A percentile compares a stretch with the other conserved stretches of the same genome.
Evolutionary conservation across 2,797 vertebrate genomes (phyloP).

Genomic region (Anguilla marmorata): DNA sequence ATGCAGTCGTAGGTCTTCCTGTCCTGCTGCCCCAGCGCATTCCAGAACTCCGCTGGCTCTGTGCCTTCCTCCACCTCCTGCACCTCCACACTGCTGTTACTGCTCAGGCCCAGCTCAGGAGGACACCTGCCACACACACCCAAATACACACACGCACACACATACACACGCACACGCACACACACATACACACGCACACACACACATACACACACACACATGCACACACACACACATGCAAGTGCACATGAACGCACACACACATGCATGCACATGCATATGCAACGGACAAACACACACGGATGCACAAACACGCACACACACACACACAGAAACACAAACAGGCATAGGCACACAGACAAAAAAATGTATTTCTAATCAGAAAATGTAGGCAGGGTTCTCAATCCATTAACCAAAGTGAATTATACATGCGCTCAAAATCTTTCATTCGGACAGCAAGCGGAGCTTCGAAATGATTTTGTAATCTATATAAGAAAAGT

Average conservation of each 20-base stretch:
- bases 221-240: slow-evolving; percentile 18
- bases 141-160: slow-evolving; percentile 31
- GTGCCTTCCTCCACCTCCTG: slow-evolving; percentile 72
- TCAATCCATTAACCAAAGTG: background rate
- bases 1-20: slow-evolving; percentile 80
- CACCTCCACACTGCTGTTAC: slow-evolving; percentile 54
- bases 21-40: slow-evolving; percentile 70
- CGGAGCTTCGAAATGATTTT: background rate
- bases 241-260: background rate
- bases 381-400: background rate
- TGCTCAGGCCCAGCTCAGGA: slow-evolving; percentile 66
- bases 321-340: background rate
- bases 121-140: slow-evolving; percentile 61
- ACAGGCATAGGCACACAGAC: slow-evolving; percentile 14
- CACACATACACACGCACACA: background rate
- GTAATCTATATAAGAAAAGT: background rate
- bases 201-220: background rate
- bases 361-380: background rate
- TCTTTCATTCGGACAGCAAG: background rate
- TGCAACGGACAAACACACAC: slow-evolving; percentile 32
- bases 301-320: slow-evolving; percentile 13
- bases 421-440: background rate
- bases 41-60: slow-evolving; percentile 76
- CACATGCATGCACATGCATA: slow-evolving; percentile 30
- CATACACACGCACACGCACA: slow-evolving; percentile 32